Base-by-base conservation (phyloP, 2,888 invertebrate species). In the Ramazzottius varieornatus region DNA sequence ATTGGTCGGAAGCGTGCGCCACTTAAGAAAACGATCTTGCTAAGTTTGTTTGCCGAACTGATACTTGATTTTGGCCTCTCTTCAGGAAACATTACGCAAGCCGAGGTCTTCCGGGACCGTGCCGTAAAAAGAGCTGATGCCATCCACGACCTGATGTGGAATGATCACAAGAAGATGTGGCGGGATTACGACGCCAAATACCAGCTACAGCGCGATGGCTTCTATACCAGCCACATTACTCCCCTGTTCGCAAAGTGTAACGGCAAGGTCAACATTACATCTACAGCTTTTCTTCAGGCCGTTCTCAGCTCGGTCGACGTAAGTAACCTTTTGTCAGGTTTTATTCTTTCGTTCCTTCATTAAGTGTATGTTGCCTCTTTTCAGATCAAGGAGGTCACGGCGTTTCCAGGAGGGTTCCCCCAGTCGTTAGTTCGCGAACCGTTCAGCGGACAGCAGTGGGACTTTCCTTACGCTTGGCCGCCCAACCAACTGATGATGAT, bases 401-500 rank as follows among this genome's bases (percentile, higher is more conserved):
- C 54, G 29, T 74, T 72, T 75, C 82, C 83, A 66, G 88, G 88
- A 1, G 89, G 89, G 20, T 83, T 87, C 32, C 89, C 89, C 20
- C 82, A 86, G 0, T 86, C 88, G 0, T 77, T 86, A 68, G 82
- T 83, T 70, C 84, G 86, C 0, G 86, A 86, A 1, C 33, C 65
- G 66, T 2, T 71, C 70, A 86, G 89, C 75, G n/a, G n/a, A n/a
- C n/a, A n/a, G n/a, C 86, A 91, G 75, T 88, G 91, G 91, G 89
- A 89, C 77, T 86, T 82, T 66, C 76, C 92, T 0, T 92, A 92
- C 77, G 90, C 88, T 0, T 93, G 93, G 93, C 86, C 93, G 0
- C 92, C 93, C 0, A 80, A 90, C 34, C 89, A 91, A 75, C 84
- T 91, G 73, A 83, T 91, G 33, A 78, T 90, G 70, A 83, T 91